Conservation (phyloP, 2,113 vertebrate genomes). For the Onychostoma macrolepis region DNA sequence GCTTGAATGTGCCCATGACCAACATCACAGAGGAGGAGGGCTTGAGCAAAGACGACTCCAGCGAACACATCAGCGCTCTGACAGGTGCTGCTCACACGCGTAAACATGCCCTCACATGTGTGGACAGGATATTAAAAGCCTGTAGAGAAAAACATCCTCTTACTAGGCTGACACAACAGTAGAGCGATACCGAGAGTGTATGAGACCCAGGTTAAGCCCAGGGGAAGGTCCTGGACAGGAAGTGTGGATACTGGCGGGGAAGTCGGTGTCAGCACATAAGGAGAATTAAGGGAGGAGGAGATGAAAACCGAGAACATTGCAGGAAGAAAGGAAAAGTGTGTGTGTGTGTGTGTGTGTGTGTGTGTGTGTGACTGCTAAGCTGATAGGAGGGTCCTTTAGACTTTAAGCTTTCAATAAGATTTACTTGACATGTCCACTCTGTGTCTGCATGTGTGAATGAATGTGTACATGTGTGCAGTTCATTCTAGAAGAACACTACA, state of each 20-base stretch:
- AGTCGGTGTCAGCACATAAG: conserved; percentile 46
- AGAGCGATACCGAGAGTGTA: not conserved
- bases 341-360: not conserved
- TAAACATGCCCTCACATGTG: conserved; percentile 15
- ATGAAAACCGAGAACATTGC: conserved; percentile 42
- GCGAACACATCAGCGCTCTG: conserved; percentile 78
- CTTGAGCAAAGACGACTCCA: conserved; percentile 84
- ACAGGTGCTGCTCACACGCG: conserved; percentile 76
- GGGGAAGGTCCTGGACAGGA: conserved; percentile 33
- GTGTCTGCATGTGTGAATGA: conserved; percentile 8
- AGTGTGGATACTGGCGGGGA: conserved; percentile 51
- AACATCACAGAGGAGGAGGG: conserved; percentile 91
- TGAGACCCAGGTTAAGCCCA: conserved; percentile 24
- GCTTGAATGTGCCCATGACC: conserved; percentile 89
- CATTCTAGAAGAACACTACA: conserved; percentile 7
- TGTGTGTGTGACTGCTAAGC: conserved; percentile 1
- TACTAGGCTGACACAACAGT: conserved; percentile 35
- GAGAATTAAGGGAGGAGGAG: conserved; percentile 40
- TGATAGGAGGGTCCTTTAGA: not conserved
- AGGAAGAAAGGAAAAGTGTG: conserved; percentile 6
- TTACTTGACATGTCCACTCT: not conserved
- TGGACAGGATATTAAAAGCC: conserved; percentile 31
- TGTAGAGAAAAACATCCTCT: conserved; percentile 45
- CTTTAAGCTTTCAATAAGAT: conserved; percentile 11
- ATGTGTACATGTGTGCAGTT: conserved; percentile 8